Percentiles rank a stretch among this genome's conserved stretches.
Conservation (phyloP, 2,113 vertebrate genomes). For the Gallinago paraguaiae region DNA sequence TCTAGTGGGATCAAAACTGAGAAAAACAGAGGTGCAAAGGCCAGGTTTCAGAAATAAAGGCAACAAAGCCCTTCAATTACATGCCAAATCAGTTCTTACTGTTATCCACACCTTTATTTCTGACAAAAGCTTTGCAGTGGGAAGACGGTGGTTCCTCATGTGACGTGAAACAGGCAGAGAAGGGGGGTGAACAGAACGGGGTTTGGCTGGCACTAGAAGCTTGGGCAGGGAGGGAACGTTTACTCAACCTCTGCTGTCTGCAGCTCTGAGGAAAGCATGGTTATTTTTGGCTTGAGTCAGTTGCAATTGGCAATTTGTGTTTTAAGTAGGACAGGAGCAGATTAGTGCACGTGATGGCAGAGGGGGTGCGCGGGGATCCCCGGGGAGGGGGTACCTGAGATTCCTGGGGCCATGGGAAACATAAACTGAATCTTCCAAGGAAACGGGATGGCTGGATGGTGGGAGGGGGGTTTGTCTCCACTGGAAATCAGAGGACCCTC, state of each 20-base stretch:
- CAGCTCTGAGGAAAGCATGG: background rate
- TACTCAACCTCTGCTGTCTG: background rate
- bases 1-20: background rate
- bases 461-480: background rate
- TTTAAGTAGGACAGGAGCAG: background rate
- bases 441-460: background rate
- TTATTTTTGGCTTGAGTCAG: constrained; percentile 50
- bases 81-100: background rate
- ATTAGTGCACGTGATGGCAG: background rate
- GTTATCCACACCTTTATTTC: background rate
- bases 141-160: background rate
- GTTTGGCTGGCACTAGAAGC: background rate
- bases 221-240: background rate
- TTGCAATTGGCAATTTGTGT: constrained; percentile 21
- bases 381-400: constrained; percentile 66
- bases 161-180: background rate
- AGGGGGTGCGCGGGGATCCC: background rate
- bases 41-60: constrained; percentile 15
- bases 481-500: background rate
- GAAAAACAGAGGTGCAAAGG: background rate
- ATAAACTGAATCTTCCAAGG: background rate
- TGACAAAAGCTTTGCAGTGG: background rate
- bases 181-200: background rate
- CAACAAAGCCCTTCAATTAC: background rate
- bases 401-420: background rate